These are phyloP conservation scores for Geopemphigus sp. DNA, from an alignment of 1,140 invertebrate species.

Conservation along the genomic window DNA sequence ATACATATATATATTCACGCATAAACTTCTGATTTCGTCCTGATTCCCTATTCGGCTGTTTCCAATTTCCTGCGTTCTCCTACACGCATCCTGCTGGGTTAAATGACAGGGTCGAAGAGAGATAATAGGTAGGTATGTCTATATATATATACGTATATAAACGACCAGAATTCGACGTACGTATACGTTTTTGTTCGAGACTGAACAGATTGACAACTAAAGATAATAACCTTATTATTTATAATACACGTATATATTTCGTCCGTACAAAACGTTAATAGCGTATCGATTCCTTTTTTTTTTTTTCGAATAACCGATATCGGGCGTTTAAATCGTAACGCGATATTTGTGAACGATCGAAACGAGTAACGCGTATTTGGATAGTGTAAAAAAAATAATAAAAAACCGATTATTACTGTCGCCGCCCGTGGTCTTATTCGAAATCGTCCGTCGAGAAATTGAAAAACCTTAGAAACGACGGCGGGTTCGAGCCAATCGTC, in stretches of 20 bases:
- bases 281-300: no score
- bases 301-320: no score
- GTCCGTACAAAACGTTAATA: no score
- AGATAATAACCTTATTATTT: neutral
- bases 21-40: slow-evolving; percentile 9
- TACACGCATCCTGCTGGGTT: neutral
- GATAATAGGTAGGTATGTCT: neutral
- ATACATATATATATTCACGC: neutral
- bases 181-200: neutral
- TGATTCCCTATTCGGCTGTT: slow-evolving; percentile 15
- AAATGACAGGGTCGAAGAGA: neutral
- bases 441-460: no score
- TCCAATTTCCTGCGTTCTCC: slow-evolving; percentile 19
- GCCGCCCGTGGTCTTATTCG: no score
- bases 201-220: neutral
- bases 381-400: no score
- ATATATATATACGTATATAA: neutral
- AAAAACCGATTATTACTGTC: no score
- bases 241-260: neutral
- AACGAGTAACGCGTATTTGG: no score
- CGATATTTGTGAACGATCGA: no score
- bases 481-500: no score
- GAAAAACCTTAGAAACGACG: no score
- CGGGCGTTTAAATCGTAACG: no score
- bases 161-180: neutral